Evolutionary conservation across 2,888 invertebrate genomes (phyloP).

Genomic region (Lithophane socia): DNA sequence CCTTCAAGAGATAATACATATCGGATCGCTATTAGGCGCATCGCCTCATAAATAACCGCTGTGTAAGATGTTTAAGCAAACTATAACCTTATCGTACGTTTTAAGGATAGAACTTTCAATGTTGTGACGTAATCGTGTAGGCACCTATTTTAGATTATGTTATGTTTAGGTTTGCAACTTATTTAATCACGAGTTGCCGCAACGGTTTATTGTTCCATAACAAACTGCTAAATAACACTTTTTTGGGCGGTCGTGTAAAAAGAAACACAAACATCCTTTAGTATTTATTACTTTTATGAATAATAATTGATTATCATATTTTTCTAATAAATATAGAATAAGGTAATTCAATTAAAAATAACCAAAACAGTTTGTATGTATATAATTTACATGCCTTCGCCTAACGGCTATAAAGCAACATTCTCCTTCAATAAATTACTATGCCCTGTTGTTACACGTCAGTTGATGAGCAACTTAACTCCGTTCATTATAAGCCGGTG

Average conservation of each 20-base stretch:
- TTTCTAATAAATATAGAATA: not conserved
- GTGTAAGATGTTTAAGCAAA: not conserved
- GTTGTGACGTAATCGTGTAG: not conserved
- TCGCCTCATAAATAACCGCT: not conserved
- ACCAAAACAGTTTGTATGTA: not conserved
- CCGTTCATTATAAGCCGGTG: not conserved
- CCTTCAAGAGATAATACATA: not conserved
- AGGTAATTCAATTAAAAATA: not conserved
- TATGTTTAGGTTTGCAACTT: not conserved
- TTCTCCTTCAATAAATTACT: not conserved
- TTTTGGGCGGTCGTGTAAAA: not conserved
- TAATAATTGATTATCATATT: not conserved
- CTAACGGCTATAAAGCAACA: not conserved
- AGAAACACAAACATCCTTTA: not conserved
- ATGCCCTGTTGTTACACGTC: not conserved
- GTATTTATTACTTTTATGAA: not conserved
- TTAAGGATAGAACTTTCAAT: not conserved
- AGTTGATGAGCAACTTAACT: slow-evolving; percentile 6
- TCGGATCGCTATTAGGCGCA: not conserved
- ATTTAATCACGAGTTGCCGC: not conserved
- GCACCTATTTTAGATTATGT: not conserved
- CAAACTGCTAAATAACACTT: not conserved
- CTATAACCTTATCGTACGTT: not conserved
- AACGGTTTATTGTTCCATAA: not conserved
- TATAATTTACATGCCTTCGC: not conserved